Conservation (phyloP, 2,888 invertebrate species). For the Linnaemya vulpina region DNA sequence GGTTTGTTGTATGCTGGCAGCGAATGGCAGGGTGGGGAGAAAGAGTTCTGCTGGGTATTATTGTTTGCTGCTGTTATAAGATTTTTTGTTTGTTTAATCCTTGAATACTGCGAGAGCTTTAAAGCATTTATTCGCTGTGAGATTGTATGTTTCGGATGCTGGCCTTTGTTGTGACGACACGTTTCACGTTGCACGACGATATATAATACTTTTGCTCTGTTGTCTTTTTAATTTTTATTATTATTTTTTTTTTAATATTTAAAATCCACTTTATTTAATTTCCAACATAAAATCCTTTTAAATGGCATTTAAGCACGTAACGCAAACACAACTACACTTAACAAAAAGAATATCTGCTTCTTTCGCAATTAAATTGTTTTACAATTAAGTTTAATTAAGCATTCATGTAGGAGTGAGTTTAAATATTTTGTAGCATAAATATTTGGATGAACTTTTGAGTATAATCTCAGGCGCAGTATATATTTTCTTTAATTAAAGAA, state of each 20-base stretch:
- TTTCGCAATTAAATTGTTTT: slow-evolving; percentile 18
- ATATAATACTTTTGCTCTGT: slow-evolving; percentile 31
- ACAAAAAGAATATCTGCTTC: slow-evolving; percentile 31
- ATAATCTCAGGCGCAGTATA: slow-evolving; percentile 25
- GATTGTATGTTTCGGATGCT: not conserved
- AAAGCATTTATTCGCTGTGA: slow-evolving; percentile 27
- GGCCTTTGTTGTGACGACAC: slow-evolving; percentile 51
- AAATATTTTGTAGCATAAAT: slow-evolving; percentile 35
- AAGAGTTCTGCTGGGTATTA: slow-evolving; percentile 41
- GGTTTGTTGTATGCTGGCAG: not conserved
- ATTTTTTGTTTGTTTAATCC: slow-evolving; percentile 37
- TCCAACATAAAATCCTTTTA: slow-evolving; percentile 68
- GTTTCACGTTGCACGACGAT: slow-evolving; percentile 47
- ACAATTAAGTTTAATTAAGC: slow-evolving; percentile 39
- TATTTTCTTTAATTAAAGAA: not conserved
- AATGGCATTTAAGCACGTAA: slow-evolving; percentile 70
- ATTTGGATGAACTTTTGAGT: not conserved
- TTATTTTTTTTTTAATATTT: slow-evolving; percentile 25
- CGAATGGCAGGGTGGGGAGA: too few relatives aligned
- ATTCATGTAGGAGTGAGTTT: slow-evolving; percentile 11
- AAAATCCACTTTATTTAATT: slow-evolving; percentile 57
- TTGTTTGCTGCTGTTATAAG: slow-evolving; percentile 19
- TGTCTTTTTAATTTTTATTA: too few relatives aligned
- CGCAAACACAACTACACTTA: slow-evolving; percentile 57
- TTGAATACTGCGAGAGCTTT: slow-evolving; percentile 27